A percentile compares a stretch with the other conserved stretches of the same genome.
phyloP scores from a whole-genome alignment of 2,113 vertebrate species.

The Crypturellus undulatus region DNA sequence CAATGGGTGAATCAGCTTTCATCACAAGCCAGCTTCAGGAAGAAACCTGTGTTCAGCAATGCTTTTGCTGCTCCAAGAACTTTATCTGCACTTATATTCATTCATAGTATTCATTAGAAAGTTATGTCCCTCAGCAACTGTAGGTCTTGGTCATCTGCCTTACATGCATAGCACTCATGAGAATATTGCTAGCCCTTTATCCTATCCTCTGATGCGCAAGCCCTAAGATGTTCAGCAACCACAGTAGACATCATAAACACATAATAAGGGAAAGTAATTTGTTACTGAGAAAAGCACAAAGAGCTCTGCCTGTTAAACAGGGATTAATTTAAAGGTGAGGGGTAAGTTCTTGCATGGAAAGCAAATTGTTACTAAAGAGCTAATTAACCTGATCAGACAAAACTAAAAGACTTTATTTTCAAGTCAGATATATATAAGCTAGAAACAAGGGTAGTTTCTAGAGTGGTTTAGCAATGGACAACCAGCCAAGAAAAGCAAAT shows the following conservation, averaged over 20 bases:
- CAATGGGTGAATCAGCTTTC: neutral
- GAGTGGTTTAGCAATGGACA: neutral
- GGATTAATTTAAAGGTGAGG: neutral
- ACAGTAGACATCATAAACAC: neutral
- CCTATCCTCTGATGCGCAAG: accelerated
- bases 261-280: accelerated
- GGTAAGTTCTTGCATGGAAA: neutral
- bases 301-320: neutral
- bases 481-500: neutral
- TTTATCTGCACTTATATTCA: neutral
- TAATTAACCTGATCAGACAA: neutral
- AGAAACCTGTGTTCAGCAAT: neutral
- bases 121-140: neutral
- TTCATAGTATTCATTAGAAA: neutral
- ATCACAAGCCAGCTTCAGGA: neutral
- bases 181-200: neutral
- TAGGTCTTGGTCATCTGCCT: neutral
- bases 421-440: neutral
- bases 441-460: neutral
- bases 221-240: neutral
- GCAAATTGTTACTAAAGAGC: neutral
- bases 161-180: neutral
- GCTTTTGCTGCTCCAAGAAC: neutral
- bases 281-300: neutral
- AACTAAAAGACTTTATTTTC: neutral